Base-by-base conservation (phyloP, 2,797 vertebrate genomes). In the Typhlichthys subterraneus region DNA sequence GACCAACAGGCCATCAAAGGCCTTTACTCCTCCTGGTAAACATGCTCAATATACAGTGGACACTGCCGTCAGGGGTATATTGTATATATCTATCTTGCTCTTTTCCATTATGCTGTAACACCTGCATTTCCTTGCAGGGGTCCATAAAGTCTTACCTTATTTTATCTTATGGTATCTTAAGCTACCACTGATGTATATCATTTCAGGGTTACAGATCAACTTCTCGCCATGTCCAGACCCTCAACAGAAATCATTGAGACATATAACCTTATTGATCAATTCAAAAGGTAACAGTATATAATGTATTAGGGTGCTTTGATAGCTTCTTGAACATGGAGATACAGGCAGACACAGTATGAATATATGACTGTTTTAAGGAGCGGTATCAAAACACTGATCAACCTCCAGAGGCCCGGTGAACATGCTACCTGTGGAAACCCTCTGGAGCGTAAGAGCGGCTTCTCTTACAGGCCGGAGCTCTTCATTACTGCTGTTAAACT, bases 341-440 rank as follows among this genome's bases (percentile, higher is more conserved):
- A 29, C 23, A 29, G 23, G 53, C 13, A 15, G 15, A 60, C 11
- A 72, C 17, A 70, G 33, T 70, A 45, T 80, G 38, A 75, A 33
- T 69, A 42, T 19, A 14, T 63, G 23, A 65, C 50, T 70, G 46
- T 65, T 61, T 84, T 31, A 77, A 99, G 97, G 85, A 89, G 83
- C 75, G 93, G 91, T 65, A 94, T 99, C 83, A 98, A 93, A 93
- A 95, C 96, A 13, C 42, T 99, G 53, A 96, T 99, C 91, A 99
- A 98, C 90, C 94, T 99, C 38, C 98, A 99, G 91, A 92, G 92
- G 61, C 94, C 95, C 19, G 97, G 97, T 49, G 97, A 99, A 85
- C 97, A 99, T 0, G 96, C 96, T 2, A 95, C 90, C 93, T 99
- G 98, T 72, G 98, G 98, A 67, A 95, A 91, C 72, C 92, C 95